These are phyloP conservation scores for Odontothrips loti DNA, from an alignment of 2,888 invertebrate species.

Conservation along the genomic window DNA sequence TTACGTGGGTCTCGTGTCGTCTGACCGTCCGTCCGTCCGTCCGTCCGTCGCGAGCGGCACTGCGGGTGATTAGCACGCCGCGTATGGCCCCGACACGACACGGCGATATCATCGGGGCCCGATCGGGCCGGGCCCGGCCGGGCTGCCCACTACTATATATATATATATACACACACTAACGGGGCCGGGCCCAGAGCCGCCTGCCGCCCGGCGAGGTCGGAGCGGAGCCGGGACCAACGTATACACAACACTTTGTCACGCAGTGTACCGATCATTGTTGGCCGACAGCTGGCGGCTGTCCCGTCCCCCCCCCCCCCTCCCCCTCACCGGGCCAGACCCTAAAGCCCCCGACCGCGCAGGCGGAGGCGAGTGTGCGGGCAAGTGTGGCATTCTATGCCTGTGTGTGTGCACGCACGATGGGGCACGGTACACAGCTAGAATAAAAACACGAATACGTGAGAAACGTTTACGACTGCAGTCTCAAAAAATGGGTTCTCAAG, in stretches of 20 bases:
- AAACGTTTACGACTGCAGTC: too few species aligned
- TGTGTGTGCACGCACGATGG: neutral
- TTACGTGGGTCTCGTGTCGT: too few species aligned
- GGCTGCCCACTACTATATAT: neutral
- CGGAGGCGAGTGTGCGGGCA: neutral
- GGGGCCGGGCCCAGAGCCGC: too few species aligned
- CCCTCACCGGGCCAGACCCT: neutral
- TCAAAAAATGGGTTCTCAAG: too few species aligned
- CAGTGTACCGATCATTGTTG: conserved; percentile 19
- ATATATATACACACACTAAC: neutral
- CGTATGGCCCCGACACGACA: neutral
- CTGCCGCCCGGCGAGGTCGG: neutral
- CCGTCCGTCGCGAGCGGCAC: neutral
- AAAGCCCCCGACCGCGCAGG: neutral
- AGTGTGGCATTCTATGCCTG: neutral
- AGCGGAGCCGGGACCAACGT: too few species aligned
- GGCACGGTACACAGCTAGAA: neutral
- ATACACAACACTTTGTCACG: neutral
- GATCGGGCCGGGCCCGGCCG: too few species aligned
- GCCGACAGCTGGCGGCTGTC: neutral
- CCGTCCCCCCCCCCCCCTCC: neutral
- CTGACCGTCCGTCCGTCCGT: neutral
- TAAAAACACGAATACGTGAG: too few species aligned
- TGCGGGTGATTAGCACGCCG: neutral
- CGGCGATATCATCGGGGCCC: too few species aligned